A percentile compares a stretch with the other conserved stretches of the same genome.
phyloP scores from a whole-genome alignment of 2,888 invertebrate genomes.

The Lycaena phlaeas region DNA sequence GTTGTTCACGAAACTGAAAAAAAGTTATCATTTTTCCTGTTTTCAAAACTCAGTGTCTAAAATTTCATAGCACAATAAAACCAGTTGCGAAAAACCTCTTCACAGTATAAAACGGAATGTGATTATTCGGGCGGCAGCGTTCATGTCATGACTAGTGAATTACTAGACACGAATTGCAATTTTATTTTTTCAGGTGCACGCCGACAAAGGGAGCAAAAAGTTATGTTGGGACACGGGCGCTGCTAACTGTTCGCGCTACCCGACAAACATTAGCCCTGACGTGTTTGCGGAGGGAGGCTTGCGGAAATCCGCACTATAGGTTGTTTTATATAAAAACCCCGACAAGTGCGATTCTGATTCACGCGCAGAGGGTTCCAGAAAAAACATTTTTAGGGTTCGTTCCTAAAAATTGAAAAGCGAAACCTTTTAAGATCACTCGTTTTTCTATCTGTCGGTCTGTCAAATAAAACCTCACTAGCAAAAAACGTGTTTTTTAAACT shows the following conservation, averaged over 20 bases:
- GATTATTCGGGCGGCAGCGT: constrained; percentile 56
- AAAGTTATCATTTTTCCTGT: no score
- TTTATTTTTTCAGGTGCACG: constrained; percentile 51
- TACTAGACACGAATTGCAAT: constrained; percentile 33
- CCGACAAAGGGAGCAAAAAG: constrained; percentile 52
- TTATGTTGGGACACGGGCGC: constrained; percentile 36
- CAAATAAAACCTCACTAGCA: no score
- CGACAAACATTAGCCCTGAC: constrained; percentile 34
- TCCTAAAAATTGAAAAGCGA: no score
- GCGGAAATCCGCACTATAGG: constrained; percentile 15
- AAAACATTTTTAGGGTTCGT: no score
- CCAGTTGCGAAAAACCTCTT: constrained; percentile 21
- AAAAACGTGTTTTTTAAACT: no score
- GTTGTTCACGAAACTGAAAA: no score
- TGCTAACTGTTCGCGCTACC: constrained; percentile 48
- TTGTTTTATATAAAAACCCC: constrained; percentile 13
- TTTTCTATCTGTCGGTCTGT: no score
- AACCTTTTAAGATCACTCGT: no score
- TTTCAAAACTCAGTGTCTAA: no score
- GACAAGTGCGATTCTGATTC: no score
- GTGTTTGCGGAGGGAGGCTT: constrained; percentile 21
- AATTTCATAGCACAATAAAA: constrained; percentile 34
- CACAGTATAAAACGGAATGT: constrained; percentile 48
- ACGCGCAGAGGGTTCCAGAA: no score
- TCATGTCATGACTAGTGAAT: constrained; percentile 58